phyloP scores from a whole-genome alignment of 2,113 vertebrate species.

The Onychorhynchus coronatus region DNA sequence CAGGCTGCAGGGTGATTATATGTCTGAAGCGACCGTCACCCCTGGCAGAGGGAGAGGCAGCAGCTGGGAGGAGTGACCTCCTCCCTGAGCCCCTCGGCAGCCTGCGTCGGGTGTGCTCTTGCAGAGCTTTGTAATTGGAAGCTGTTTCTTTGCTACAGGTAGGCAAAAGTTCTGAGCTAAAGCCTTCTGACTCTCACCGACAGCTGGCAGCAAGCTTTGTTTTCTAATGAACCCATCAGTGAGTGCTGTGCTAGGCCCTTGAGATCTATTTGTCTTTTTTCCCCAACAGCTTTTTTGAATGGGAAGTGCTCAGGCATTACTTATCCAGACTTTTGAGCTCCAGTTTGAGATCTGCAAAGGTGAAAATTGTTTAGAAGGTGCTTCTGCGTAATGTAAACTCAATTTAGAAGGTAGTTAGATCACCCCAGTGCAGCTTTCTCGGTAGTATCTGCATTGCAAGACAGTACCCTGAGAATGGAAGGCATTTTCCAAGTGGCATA shows the following conservation, averaged over 20 bases:
- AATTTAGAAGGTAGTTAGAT: neutral
- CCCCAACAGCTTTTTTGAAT: neutral
- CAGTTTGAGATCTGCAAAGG: neutral
- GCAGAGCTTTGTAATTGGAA: neutral
- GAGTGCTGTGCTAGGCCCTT: neutral
- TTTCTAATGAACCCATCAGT: neutral
- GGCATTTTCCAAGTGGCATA: neutral
- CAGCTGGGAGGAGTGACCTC: neutral
- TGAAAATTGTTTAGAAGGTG: conserved; percentile 19
- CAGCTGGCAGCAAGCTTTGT: neutral
- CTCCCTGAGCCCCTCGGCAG: rapidly evolving
- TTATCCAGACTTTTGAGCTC: conserved; percentile 8
- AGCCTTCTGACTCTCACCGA: neutral
- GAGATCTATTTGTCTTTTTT: neutral
- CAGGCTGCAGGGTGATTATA: neutral
- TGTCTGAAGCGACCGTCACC: rapidly evolving
- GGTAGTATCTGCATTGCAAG: neutral
- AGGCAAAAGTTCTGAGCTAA: neutral
- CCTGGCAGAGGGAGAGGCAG: neutral
- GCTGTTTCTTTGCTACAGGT: neutral
- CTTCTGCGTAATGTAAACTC: conserved; percentile 33
- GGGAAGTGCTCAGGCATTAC: neutral
- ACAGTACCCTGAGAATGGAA: neutral
- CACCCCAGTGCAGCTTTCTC: neutral
- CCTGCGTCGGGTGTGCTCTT: neutral